Evolutionary conservation across 2,113 vertebrate species (phyloP), one percentile per base, ranked within the genome.

Genomic region (Cromileptes altivelis): DNA sequence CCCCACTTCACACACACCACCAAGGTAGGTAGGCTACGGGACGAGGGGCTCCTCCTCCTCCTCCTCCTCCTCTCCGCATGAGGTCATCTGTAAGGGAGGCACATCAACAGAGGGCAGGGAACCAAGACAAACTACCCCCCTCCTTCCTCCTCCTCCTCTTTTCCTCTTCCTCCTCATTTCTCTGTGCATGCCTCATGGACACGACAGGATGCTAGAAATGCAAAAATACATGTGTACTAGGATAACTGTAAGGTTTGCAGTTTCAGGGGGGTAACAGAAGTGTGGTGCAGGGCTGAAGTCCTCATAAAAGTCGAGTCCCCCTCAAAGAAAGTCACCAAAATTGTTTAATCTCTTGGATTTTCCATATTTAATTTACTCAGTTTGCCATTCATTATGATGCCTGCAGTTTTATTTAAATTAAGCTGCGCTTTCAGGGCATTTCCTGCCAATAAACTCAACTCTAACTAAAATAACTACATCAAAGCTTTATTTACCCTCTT

Each of bases 21-120:
- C 72, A 90, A 91, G 91, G 93, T 91, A 91, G 91, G 93, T 91
- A 88, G 81, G 64, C 75, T 82, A 53, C 81, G 74, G 85, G 88
- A 72, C 73, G 40, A 27, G 2, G 60, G 67, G 71, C 95, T 90
- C 86, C 94, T 88, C 88, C 73, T 58, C 14, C 94, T 88, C 88
- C 73, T 58, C 14, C 74, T 67, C 78, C 73, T 58, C 15, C 75
- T 67, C 80, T 70, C 55, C 2, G 58, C 86, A 91, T 95, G 94
- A 95, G 91, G 92, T 94, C 92, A 94, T 92, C 74, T 73, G 72
- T 0, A 17, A 33, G 49, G 67, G 19, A 83, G 78, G 85, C 63
- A 62, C 75, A 64, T 64, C 55, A 40, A 23, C 69, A 61, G 47
- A 61, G 78, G 37, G 40, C 37, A 47, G 81, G 75, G 70, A 84